Evolutionary conservation across 2,888 invertebrate genomes (phyloP).

Genomic region (Criorhina ranunculi): DNA sequence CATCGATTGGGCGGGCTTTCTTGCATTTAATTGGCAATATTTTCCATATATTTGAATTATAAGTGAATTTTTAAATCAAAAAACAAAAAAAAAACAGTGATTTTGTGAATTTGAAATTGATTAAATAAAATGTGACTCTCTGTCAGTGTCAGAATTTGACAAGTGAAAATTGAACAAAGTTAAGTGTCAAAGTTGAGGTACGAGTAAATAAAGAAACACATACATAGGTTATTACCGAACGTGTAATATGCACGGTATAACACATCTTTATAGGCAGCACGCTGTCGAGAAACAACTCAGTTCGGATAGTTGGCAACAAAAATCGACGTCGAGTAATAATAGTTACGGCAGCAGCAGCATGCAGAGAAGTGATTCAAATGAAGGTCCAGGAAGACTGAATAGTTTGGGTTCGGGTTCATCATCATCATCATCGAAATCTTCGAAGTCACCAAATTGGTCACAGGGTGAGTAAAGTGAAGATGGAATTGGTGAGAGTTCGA

Average conservation of each 20-base stretch:
- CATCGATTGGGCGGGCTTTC: slow-evolving; percentile 7
- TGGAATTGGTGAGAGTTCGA: too few species aligned
- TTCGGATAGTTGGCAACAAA: slow-evolving; percentile 84
- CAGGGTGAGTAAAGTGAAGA: slow-evolving; percentile 79
- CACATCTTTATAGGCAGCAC: slow-evolving; percentile 84
- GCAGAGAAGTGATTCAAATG: slow-evolving; percentile 76
- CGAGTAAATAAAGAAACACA: slow-evolving; percentile 14
- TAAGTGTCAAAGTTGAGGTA: slow-evolving; percentile 26
- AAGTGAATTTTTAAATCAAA: slow-evolving; percentile 50
- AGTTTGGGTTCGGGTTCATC: slow-evolving; percentile 83
- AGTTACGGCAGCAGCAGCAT: slow-evolving; percentile 78
- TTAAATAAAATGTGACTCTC: slow-evolving; percentile 70
- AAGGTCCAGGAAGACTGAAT: slow-evolving; percentile 78
- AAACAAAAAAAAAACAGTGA: slow-evolving; percentile 42
- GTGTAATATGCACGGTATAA: slow-evolving; percentile 84
- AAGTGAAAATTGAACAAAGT: slow-evolving; percentile 54
- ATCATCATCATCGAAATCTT: slow-evolving; percentile 81
- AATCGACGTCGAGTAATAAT: slow-evolving; percentile 75
- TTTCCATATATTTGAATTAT: slow-evolving; percentile 54
- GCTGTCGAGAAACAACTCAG: slow-evolving; percentile 85
- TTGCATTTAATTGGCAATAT: slow-evolving; percentile 40
- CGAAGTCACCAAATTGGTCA: slow-evolving; percentile 81
- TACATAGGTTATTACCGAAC: slow-evolving; percentile 9
- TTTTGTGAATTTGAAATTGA: slow-evolving; percentile 25
- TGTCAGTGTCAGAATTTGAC: slow-evolving; percentile 73